phyloP scores from a whole-genome alignment of 2,888 invertebrate species.

The Dryobota labecula region DNA sequence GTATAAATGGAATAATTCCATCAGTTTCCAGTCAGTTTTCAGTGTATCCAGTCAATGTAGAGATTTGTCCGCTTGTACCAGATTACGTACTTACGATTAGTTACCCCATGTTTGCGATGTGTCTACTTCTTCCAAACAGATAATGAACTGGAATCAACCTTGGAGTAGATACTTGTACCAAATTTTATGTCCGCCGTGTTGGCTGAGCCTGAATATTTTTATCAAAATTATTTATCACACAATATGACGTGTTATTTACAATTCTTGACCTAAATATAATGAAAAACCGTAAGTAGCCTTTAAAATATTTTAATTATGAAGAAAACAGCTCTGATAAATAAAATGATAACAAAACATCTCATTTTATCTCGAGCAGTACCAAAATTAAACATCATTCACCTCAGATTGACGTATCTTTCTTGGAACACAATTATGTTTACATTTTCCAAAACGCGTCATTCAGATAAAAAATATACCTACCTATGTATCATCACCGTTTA shows the following conservation, averaged over 20 bases:
- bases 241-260: slow-evolving; percentile 49
- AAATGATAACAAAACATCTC: slow-evolving; percentile 17
- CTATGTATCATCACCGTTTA: slow-evolving; percentile 5
- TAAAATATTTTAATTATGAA: slow-evolving; percentile 21
- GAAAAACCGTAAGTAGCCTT: slow-evolving; percentile 15
- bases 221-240: slow-evolving; percentile 38
- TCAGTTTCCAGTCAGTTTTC: no score
- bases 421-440: slow-evolving; percentile 38
- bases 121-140: slow-evolving; percentile 8
- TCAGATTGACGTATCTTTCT: slow-evolving; percentile 41
- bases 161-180: slow-evolving; percentile 5
- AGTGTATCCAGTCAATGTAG: neutral
- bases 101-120: slow-evolving; percentile 2
- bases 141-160: slow-evolving; percentile 26
- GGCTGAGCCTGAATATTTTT: slow-evolving; percentile 38
- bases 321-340: slow-evolving; percentile 11
- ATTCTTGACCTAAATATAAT: slow-evolving; percentile 59
- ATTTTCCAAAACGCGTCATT: slow-evolving; percentile 30
- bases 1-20: neutral
- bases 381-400: slow-evolving; percentile 40
- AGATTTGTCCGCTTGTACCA: neutral
- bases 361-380: slow-evolving; percentile 22
- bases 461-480: neutral
- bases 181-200: slow-evolving; percentile 29
- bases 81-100: no score